Evolutionary conservation across 37 sponge, comb jelly and placozoan genomes (phyloP), one percentile per base, ranked within the genome.

Genomic region (Petrosia ficiformis): DNA sequence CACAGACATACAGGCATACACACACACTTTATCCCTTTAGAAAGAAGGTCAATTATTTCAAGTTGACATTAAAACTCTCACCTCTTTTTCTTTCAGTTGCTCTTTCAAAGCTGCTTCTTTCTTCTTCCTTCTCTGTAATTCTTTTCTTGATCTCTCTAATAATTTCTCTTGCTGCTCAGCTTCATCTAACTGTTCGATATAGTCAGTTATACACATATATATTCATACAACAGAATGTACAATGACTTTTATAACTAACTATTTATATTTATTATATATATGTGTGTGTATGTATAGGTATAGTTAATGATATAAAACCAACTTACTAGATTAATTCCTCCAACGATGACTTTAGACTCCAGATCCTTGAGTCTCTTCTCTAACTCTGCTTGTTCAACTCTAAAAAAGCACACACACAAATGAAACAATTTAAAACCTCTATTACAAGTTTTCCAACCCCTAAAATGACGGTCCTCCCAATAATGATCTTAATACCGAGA

Each of bases 161-260:
- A 99, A 69, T 30, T 65, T 65, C 72, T 99, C 94, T 72, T 99
- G 99, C 60, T 95, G 79, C 52, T 95, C 92, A 36, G 99, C 96
- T 57, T 99, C 90, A 72, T 99, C 99, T 41, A 99, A 76, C 92
- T 91, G 77, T n/a, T 26, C 28, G 26, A 48, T 48, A 48, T 16
- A 48, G 10, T 10, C 54, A 48, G 16, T 19, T 48, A 48, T 48
- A 19, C 16, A n/a, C n/a, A n/a, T n/a, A n/a, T n/a, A n/a, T n/a
- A n/a, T n/a, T n/a, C n/a, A n/a, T n/a, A n/a, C n/a, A n/a, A n/a
- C n/a, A n/a, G n/a, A n/a, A n/a, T n/a, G n/a, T 48, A 48, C 14
- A 14, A 48, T 19, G 8, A 48, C 54, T 19, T 48, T 48, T 48
- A 48, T 48, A 48, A 48, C 14, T 48, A 48, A 8, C 8, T 48